Evolutionary conservation across 1,140 invertebrate genomes (phyloP).

Genomic region (Drosophila albomicans): DNA sequence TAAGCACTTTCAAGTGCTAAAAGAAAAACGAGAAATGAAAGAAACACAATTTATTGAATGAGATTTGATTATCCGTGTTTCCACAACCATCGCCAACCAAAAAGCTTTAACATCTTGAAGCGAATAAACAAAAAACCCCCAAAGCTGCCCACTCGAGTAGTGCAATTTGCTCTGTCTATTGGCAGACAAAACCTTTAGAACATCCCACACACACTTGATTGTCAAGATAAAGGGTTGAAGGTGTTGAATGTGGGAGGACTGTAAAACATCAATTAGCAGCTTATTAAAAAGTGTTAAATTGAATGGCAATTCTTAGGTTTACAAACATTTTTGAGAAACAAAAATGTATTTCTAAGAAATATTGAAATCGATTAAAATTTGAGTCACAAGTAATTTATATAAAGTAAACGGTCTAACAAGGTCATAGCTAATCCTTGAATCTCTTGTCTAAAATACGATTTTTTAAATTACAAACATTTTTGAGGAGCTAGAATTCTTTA

Average conservation of each 20-base stretch:
- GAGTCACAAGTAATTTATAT: no score
- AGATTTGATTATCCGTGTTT: constrained; percentile 16
- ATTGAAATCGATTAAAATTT: no score
- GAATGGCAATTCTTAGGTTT: no score
- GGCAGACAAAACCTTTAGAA: background rate
- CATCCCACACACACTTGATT: background rate
- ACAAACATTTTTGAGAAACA: no score
- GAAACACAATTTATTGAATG: constrained; percentile 26
- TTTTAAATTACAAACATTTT: no score
- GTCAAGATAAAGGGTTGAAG: background rate
- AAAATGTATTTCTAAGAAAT: no score
- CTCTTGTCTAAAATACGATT: no score
- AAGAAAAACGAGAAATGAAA: background rate
- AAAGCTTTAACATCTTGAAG: background rate
- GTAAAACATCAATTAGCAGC: no score
- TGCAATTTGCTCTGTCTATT: background rate
- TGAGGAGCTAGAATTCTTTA: no score
- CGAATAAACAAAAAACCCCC: background rate
- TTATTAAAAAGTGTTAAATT: no score
- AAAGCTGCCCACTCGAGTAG: constrained; percentile 1
- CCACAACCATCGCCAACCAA: background rate
- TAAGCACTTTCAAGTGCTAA: constrained; percentile 23
- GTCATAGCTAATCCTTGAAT: no score
- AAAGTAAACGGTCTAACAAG: no score
- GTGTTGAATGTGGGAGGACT: background rate